Evolutionary conservation across 2,797 vertebrate genomes (phyloP), one percentile per base, ranked within the genome.

Genomic region (Borostomias antarcticus): DNA sequence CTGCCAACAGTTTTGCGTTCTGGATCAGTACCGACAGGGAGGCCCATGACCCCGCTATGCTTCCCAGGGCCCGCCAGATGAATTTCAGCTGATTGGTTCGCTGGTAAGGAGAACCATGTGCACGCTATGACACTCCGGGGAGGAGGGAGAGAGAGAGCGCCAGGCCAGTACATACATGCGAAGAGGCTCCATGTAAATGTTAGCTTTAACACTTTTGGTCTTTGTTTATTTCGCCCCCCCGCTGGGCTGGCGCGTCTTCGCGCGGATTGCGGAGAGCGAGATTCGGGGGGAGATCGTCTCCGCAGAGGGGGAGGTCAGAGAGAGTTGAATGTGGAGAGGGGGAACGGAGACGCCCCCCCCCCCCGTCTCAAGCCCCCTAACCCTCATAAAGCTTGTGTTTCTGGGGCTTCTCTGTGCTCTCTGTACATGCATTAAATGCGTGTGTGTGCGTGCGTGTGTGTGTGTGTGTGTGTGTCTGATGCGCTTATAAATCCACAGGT

Each of bases 101-200:
- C 37, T 48, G 45, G 19, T 70, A 76, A 75, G 47, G 62, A 70
- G 72, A 82, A 80, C 74, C 72, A 75, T 54, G 68, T 76, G 66
- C 52, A 51, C 23, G 65, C 60, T 66, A 47, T 62, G 68, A 72
- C 72, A 72, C 64, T 71, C 10, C 35, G 21, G 50, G 29, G 32
- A 33, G 72, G 51, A 26, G 28, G 50, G 5, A 32, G 29, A 35
- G 57, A 23, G 30, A n/a, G 43, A 53, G 26, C 33, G 30, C 33
- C 1, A 35, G 43, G 35, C 9, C 35, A 29, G 28, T 64, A 45
- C 50, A 47, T 13, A 64, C 25, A 17, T 4, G 19, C 37, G 62
- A 69, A 35, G 28, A 26, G 52, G 63, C 30, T 37, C 68, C 50
- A 50, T 58, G 53, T 33, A 75, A 54, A 66, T 74, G 59, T 64